Evolutionary conservation across 2,113 vertebrate species (phyloP), one percentile per base, ranked within the genome.

Genomic region (Prionailurus bengalensis): DNA sequence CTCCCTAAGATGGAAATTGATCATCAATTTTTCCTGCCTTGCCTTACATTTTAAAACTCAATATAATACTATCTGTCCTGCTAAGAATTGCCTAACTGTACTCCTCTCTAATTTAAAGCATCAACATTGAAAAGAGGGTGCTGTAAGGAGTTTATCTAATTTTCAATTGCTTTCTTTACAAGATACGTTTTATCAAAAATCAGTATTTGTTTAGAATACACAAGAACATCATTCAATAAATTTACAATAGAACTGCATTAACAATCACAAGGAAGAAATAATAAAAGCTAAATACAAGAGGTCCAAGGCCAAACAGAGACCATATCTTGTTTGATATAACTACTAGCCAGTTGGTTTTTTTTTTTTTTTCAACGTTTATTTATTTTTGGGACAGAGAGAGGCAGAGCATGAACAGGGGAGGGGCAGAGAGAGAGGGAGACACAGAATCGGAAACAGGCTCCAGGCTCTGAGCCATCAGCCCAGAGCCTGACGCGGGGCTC

Each of bases 271-370:
- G 36, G 21, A 31, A 90, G n/a, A 89, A 80, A 55, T 90, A 73
- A 74, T 96, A 90, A 53, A 96, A 87, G 7, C 80, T 68, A 13
- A 83, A 70, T 82, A 39, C 65, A 84, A 80, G 45, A 53, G 21
- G 25, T 74, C 29, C 55, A 92, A 84, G 51, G 27, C 21, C 25
- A 94, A 95, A 33, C 33, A 89, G 70, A 88, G 31, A 19, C 0
- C 17, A 91, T 63, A 63, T 83, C 42, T 87, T 92, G 5, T 66
- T 92, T 66, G 21, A 84, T 65, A 86, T 85, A n/a, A n/a, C 55
- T 89, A 92, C 29, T 11, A 89, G 23, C 9, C 19, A 42, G 16
- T 79, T 82, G n/a, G n/a, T n/a, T n/a, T n/a, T n/a, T n/a, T n/a
- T n/a, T n/a, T n/a, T n/a, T n/a, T n/a, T n/a, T n/a, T n/a, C n/a